These are phyloP conservation scores for Phrynosoma platyrhinos DNA, from an alignment of 2,113 vertebrate genomes.

Conservation along the genomic window DNA sequence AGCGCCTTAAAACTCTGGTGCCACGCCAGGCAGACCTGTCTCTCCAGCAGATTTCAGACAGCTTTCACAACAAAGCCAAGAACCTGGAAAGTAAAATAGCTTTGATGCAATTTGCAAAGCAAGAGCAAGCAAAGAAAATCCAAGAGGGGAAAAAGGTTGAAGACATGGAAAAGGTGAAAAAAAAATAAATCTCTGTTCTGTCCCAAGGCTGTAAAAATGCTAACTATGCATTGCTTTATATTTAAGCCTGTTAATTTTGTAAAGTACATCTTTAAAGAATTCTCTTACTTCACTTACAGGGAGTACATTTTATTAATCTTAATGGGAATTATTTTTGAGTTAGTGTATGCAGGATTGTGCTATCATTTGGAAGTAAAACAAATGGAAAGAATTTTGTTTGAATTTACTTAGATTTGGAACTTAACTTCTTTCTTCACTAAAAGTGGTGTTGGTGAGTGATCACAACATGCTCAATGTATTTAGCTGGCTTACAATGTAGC, in stretches of 20 bases:
- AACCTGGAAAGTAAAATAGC: conserved; percentile 64
- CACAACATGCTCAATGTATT: neutral
- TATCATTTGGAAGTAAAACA: neutral
- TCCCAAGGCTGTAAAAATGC: neutral
- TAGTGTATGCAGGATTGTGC: neutral
- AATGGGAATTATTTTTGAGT: neutral
- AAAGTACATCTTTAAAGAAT: neutral
- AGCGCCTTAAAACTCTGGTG: conserved; percentile 80
- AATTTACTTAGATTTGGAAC: neutral
- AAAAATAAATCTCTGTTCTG: conserved; percentile 4
- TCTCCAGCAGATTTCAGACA: conserved; percentile 80
- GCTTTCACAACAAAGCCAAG: conserved; percentile 77
- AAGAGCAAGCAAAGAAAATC: conserved; percentile 72
- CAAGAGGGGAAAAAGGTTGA: conserved; percentile 76
- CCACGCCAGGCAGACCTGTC: conserved; percentile 79
- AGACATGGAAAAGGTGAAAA: conserved; percentile 78
- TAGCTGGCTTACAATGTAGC: neutral
- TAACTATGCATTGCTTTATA: conserved; percentile 11
- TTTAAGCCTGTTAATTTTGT: neutral
- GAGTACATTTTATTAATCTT: neutral
- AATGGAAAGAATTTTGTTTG: neutral
- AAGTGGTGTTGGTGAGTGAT: neutral
- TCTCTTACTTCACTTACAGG: neutral
- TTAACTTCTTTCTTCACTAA: neutral
- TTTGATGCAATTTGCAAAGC: conserved; percentile 58